Evolutionary conservation across 1,140 invertebrate species (phyloP), one percentile per base, ranked within the genome.

Genomic region (Temnothorax curvispinosus): DNA sequence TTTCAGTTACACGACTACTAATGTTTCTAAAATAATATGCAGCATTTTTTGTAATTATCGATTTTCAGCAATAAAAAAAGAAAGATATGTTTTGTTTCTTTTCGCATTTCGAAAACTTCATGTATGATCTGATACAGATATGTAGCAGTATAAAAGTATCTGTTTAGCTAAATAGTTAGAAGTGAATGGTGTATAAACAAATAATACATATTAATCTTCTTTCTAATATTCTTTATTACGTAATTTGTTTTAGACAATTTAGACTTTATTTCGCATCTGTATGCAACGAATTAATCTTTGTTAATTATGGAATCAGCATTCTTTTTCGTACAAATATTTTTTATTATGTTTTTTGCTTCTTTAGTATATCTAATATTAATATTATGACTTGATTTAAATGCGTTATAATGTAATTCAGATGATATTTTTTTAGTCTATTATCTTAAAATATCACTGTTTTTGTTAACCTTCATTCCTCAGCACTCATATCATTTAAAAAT

Each of bases 171-270:
- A 21, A 32, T 32, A 38, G n/a, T n/a, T 38, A 52, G n/a, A 27
- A 47, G 62, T 18, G 15, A 38, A 47, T n/a, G 13, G 15, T 32
- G 13, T 54, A 32, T 47, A 47, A 71, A 60, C 6, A 35, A 56
- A 69, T 65, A 65, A 67, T 11, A 41, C 1, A 35, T n/a, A 8
- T 71, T 44, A 21, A 58, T 60, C 32, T 38, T 27, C 27, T 82
- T 71, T 81, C 18, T 80, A 81, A 84, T 84, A 84, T 60, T 72
- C 27, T 89, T 89, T 89, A 89, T 89, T 89, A 89, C 6, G 38
- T 38, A 38, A 82, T 72, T 54, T 35, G 38, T 60, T 81, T 64
- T 60, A 82, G 65, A 32, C 47, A 38, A 60, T 81, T 71, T 60
- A 87, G 77, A 32, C 50, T 21, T 78, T 88, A 58, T 0, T 84